Evolutionary conservation across 2,888 invertebrate genomes (phyloP).

Genomic region (Hypomecis punctinalis): DNA sequence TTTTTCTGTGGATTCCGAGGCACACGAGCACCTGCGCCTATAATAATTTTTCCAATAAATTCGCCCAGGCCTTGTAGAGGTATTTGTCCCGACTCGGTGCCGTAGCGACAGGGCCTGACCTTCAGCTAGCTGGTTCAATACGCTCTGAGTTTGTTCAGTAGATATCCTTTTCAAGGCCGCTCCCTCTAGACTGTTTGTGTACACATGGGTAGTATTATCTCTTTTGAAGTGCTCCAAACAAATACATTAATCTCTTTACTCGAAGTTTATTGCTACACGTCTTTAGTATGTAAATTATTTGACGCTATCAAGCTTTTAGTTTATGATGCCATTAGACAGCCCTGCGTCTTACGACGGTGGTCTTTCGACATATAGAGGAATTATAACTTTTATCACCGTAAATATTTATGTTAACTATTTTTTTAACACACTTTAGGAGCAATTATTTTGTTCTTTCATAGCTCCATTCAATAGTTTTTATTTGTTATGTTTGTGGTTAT

Average conservation of each 20-base stretch:
- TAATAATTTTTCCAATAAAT: constrained; percentile 34
- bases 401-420: constrained; percentile 47
- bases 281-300: constrained; percentile 47
- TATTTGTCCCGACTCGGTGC: constrained; percentile 21
- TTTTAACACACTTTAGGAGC: constrained; percentile 27
- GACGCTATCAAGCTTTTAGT: constrained; percentile 44
- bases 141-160: constrained; percentile 56
- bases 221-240: constrained; percentile 15
- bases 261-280: constrained; percentile 43
- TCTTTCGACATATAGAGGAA: constrained; percentile 35
- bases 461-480: constrained; percentile 6
- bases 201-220: constrained; percentile 44
- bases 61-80: constrained; percentile 29
- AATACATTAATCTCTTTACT: constrained; percentile 38
- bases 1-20: constrained; percentile 8
- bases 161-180: constrained; percentile 70
- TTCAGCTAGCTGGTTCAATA: constrained; percentile 70
- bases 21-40: constrained; percentile 16
- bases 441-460: constrained; percentile 40
- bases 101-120: constrained; percentile 51
- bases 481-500: constrained; percentile 8
- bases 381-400: constrained; percentile 53
- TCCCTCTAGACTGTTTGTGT: constrained; percentile 55
- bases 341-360: constrained; percentile 26
- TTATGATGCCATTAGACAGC: constrained; percentile 36